phyloP scores from a whole-genome alignment of 1,140 invertebrate species.

The Manduca sexta region DNA sequence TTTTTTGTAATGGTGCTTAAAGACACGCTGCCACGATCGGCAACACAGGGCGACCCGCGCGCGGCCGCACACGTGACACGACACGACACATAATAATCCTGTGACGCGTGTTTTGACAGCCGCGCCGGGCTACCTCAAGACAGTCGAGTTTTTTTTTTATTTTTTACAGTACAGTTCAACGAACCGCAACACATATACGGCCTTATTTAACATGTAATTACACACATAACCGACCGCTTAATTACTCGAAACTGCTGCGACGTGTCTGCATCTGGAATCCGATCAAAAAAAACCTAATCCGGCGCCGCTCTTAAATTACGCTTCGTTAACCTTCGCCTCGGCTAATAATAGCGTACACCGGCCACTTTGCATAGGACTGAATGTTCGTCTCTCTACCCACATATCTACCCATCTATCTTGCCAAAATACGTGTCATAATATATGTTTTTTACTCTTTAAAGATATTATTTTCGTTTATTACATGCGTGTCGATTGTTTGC shows the following conservation, averaged over 20 bases:
- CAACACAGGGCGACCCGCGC: no score
- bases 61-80: slow-evolving; percentile 2
- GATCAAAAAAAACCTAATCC: slow-evolving; percentile 45
- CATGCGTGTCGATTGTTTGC: slow-evolving; percentile 4
- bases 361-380: slow-evolving; percentile 26
- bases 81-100: slow-evolving; percentile 66
- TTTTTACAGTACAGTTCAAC: slow-evolving; percentile 39
- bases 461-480: slow-evolving; percentile 24
- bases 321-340: slow-evolving; percentile 42
- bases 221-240: slow-evolving; percentile 59
- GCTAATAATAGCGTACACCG: slow-evolving; percentile 33
- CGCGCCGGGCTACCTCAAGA: slow-evolving; percentile 39
- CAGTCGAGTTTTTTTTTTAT: slow-evolving; percentile 37
- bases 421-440: slow-evolving; percentile 42
- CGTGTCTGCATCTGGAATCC: slow-evolving; percentile 29
- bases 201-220: slow-evolving; percentile 62
- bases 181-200: slow-evolving; percentile 38
- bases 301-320: slow-evolving; percentile 47
- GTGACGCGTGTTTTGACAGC: slow-evolving; percentile 65
- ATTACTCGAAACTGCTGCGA: slow-evolving; percentile 60
- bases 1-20: no score
- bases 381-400: slow-evolving; percentile 43
- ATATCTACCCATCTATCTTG: slow-evolving; percentile 49
- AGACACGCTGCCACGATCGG: no score
- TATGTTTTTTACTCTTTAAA: slow-evolving; percentile 29